Evolutionary conservation across 2,113 vertebrate species (phyloP).

Genomic region (Heterocephalus glaber): DNA sequence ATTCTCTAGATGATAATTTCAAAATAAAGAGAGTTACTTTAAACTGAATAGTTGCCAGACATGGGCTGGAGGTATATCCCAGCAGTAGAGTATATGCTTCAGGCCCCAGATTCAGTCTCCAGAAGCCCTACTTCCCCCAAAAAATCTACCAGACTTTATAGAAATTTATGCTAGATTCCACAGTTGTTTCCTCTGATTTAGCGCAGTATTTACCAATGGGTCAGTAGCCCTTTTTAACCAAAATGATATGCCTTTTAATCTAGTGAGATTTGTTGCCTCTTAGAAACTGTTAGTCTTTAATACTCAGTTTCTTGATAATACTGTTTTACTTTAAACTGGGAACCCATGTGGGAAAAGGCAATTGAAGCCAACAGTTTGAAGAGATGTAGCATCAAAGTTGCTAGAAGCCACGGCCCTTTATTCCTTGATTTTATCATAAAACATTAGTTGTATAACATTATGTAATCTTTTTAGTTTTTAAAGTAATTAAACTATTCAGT

Average conservation of each 20-base stretch:
- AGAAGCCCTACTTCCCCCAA: not conserved
- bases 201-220: not conserved
- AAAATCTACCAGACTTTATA: not conserved
- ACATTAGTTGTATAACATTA: not conserved
- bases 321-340: conserved; percentile 47
- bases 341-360: not conserved
- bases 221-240: not conserved
- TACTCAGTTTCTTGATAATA: not conserved
- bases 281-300: conserved; percentile 37
- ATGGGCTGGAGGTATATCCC: not conserved
- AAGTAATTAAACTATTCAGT: not conserved
- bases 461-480: conserved; percentile 1
- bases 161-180: not conserved
- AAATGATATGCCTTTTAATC: conserved; percentile 45
- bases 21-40: conserved; percentile 1
- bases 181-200: not conserved
- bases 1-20: conserved; percentile 10
- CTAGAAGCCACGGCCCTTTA: not conserved
- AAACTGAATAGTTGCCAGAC: not conserved
- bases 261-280: not conserved
- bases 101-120: not conserved
- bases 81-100: not conserved
- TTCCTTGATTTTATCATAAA: not conserved
- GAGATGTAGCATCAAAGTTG: not conserved
- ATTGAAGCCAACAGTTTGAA: not conserved